Percentiles rank a stretch among this genome's conserved stretches.
phyloP scores from a whole-genome alignment of 2,113 vertebrate genomes.

The Cyprinodon brontotheroides region DNA sequence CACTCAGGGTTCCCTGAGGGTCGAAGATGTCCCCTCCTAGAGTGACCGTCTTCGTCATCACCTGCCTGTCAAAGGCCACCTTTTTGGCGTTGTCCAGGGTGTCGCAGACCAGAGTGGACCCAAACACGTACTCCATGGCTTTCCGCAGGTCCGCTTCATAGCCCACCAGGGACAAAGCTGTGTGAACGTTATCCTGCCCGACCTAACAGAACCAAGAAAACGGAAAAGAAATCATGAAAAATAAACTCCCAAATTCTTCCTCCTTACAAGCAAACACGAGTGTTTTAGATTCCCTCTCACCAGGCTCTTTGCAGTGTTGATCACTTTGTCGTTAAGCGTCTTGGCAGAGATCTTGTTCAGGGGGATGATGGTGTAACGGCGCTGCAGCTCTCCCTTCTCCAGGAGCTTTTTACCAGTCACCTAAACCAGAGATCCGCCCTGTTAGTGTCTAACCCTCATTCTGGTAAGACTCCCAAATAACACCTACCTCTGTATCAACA shows the following conservation, averaged over 20 bases:
- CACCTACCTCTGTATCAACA: slow-evolving; percentile 92
- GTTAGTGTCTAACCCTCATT: not conserved
- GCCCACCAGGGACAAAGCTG: slow-evolving; percentile 86
- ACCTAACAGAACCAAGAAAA: slow-evolving; percentile 73
- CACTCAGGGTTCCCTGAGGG: slow-evolving; percentile 93
- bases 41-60: slow-evolving; percentile 91
- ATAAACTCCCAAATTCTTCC: not conserved
- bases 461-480: not conserved
- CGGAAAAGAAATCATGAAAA: not conserved
- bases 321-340: slow-evolving; percentile 74
- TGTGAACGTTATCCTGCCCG: slow-evolving; percentile 81
- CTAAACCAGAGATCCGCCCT: slow-evolving; percentile 61
- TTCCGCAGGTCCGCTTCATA: slow-evolving; percentile 90
- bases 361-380: slow-evolving; percentile 93
- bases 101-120: slow-evolving; percentile 88
- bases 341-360: slow-evolving; percentile 93
- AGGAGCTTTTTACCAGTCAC: slow-evolving; percentile 92
- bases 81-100: slow-evolving; percentile 91
- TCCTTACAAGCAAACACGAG: not conserved
- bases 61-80: slow-evolving; percentile 90
- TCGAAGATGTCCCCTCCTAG: slow-evolving; percentile 92
- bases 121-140: slow-evolving; percentile 97
- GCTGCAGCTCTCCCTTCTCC: slow-evolving; percentile 89
- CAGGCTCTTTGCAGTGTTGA: slow-evolving; percentile 84
- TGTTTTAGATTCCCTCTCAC: slow-evolving; percentile 72